A percentile compares a stretch with the other conserved stretches of the same genome.
These are phyloP conservation scores for Callopanchax toddi DNA, from an alignment of 2,113 vertebrate genomes.

Conservation along the genomic window DNA sequence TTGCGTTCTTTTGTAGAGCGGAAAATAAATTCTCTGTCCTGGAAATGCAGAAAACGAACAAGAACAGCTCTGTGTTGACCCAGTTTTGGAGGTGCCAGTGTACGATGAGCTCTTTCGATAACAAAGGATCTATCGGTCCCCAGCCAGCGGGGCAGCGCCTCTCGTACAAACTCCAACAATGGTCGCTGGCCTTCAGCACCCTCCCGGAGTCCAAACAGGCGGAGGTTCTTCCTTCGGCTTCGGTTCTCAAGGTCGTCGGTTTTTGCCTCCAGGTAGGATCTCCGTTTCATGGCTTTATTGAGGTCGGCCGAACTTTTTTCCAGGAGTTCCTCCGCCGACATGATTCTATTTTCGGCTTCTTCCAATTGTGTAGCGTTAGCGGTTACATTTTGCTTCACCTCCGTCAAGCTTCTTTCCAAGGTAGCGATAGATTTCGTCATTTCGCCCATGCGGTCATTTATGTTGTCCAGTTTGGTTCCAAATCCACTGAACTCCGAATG, in stretches of 20 bases:
- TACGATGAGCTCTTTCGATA: background rate
- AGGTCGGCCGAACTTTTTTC: background rate
- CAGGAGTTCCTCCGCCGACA: background rate
- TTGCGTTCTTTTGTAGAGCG: background rate
- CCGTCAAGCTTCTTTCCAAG: background rate
- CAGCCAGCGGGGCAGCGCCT: background rate
- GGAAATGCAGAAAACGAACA: background rate
- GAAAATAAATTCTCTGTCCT: accelerated
- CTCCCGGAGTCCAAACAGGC: background rate
- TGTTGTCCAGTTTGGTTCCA: background rate
- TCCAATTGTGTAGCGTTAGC: background rate
- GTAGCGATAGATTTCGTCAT: background rate
- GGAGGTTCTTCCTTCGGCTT: background rate
- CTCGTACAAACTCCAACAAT: background rate
- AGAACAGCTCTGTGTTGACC: background rate
- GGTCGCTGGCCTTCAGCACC: background rate
- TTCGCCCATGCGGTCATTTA: background rate
- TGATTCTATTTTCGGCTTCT: background rate
- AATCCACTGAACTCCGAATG: slow-evolving; percentile 3
- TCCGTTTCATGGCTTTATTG: background rate
- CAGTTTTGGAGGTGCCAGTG: background rate
- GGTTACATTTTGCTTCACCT: background rate
- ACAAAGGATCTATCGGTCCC: background rate
- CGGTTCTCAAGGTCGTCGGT: background rate
- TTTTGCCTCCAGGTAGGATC: background rate